Evolutionary conservation across 92 coral and sea anemone species (phyloP).

Genomic region (Phenganax stokvisi): DNA sequence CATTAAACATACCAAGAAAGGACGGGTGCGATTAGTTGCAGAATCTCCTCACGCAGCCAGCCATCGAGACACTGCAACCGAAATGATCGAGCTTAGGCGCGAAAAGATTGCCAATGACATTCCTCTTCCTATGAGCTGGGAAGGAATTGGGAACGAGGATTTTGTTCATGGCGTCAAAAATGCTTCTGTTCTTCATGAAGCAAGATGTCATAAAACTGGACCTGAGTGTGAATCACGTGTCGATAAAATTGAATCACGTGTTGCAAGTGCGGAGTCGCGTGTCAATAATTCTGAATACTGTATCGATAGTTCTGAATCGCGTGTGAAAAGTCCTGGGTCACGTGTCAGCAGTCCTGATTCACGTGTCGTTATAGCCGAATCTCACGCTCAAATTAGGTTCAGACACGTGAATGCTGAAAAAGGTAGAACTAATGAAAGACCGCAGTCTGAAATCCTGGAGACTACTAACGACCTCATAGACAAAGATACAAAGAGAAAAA

Average conservation of each 20-base stretch:
- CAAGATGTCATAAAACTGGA: constrained; percentile 3
- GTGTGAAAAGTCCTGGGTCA: not conserved
- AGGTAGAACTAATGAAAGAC: constrained; percentile 4
- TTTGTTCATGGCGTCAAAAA: constrained; percentile 12
- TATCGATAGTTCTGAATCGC: not conserved
- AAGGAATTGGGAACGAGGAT: constrained; percentile 53
- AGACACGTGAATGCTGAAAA: not conserved
- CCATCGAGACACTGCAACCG: not conserved
- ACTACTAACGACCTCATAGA: constrained; percentile 27
- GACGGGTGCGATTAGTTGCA: constrained; percentile 64
- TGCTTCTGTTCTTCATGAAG: not conserved
- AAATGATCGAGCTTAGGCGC: not conserved
- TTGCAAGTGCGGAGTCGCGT: not conserved
- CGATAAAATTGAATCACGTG: not conserved
- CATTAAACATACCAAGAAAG: constrained; percentile 69
- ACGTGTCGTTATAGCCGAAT: not conserved
- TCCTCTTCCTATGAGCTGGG: constrained; percentile 40
- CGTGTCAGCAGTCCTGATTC: not conserved
- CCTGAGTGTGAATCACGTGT: constrained; percentile 14
- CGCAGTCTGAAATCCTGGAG: constrained; percentile 22
- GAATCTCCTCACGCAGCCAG: constrained; percentile 40
- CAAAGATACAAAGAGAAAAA: constrained; percentile 19
- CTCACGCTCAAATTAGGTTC: not conserved
- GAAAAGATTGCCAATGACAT: not conserved
- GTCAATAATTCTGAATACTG: not conserved